Base-by-base conservation (phyloP, 2,113 vertebrate genomes). In the Speoplatyrhinus poulsoni region DNA sequence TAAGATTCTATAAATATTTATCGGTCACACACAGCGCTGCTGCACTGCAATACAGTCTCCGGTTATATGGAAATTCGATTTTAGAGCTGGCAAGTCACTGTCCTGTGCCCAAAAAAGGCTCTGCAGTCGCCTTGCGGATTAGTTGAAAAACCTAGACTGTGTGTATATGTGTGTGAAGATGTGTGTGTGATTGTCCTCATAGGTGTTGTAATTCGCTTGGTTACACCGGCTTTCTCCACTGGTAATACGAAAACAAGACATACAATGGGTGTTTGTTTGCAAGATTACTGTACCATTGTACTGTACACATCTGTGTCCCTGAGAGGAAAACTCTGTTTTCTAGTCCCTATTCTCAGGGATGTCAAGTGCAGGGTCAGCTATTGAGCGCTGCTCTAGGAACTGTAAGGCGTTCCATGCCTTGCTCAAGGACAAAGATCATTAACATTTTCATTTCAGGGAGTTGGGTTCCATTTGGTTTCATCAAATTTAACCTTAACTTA, bases 1-100 rank as follows among this genome's bases (percentile, higher is more conserved):
- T 46, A 62, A 69, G 75, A 71, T 81, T 71, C 77, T 85, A 74
- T 88, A 90, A 90, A 90, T 88, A 85, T 88, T 87, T 87, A 85
- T 72, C 76, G 60, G 64, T 76, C 4, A 65, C 68, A 79, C 81
- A 76, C 70, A 69, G 69, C 75, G 80, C 71, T 63, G 61, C 75
- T 69, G 65, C 76, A 58, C 77, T 4, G 46, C 69, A 58, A 56
- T 54, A 62, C 70, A 82, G 78, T 70, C 26, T 33, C 57, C 1
- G 3, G 62, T 54, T 46, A 73, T 73, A 69, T 63, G 71, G 70
- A 81, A 77, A 76, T 79, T 77, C 0, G 12, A 85, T 70, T 76
- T 82, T 58, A 73, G 36, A 46, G 12, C 46, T 62, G 17, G 65
- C 60, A 75, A 76, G 69, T 75, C 62, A 64, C 60, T 46, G 53